phyloP scores from a whole-genome alignment of 2,797 vertebrate genomes.

The Harpagifer antarcticus region DNA sequence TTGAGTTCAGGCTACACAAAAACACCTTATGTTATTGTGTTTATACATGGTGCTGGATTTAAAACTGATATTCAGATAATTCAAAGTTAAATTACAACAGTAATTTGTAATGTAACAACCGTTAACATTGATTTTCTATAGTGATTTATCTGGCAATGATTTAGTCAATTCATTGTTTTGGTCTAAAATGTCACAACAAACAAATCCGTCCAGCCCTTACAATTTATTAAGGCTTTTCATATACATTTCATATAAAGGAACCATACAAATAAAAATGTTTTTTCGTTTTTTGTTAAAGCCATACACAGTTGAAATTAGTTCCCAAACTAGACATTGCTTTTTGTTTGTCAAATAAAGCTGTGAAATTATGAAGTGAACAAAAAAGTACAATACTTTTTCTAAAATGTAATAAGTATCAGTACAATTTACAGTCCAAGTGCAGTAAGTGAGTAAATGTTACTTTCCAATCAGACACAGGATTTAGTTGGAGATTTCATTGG shows the following conservation, averaged over 20 bases:
- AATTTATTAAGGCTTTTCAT: too few species aligned
- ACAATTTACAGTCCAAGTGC: not conserved
- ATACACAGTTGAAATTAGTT: too few species aligned
- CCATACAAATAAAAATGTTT: too few species aligned
- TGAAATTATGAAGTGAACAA: not conserved
- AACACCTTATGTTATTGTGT: slow-evolving; percentile 6
- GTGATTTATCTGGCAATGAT: too few species aligned
- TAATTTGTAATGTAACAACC: too few species aligned
- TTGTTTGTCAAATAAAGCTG: too few species aligned
- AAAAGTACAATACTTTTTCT: not conserved
- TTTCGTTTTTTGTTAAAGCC: too few species aligned
- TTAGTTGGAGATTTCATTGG: slow-evolving; percentile 71
- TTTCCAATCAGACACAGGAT: slow-evolving; percentile 27
- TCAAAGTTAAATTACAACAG: not conserved
- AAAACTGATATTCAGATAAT: not conserved
- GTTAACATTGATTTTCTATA: too few species aligned
- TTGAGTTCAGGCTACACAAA: slow-evolving; percentile 26
- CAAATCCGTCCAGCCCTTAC: too few species aligned
- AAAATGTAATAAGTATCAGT: not conserved
- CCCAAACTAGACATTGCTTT: too few species aligned
- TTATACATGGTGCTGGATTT: slow-evolving; percentile 10
- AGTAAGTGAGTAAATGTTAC: not conserved
- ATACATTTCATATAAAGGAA: too few species aligned
- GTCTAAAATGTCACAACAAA: not conserved
- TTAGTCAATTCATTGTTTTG: too few species aligned